A percentile compares a stretch with the other conserved stretches of the same genome.
phyloP scores from a whole-genome alignment of 2,797 vertebrate species.

The Tympanoctomys barrerae region DNA sequence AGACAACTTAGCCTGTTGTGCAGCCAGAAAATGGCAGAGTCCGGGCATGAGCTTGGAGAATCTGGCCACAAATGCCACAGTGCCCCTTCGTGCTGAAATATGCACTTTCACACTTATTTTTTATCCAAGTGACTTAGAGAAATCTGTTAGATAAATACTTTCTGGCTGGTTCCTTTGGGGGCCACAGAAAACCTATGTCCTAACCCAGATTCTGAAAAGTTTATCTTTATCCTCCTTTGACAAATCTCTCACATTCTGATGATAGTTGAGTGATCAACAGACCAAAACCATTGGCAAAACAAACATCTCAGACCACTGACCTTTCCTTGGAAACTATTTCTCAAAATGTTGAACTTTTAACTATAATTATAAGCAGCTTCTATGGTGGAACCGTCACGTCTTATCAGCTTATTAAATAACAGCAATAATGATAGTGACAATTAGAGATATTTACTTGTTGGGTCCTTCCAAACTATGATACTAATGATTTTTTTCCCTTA shows the following conservation, averaged over 20 bases:
- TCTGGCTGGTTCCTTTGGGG: neutral
- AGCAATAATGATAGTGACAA: neutral
- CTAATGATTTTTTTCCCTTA: neutral
- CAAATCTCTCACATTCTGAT: conserved; percentile 11
- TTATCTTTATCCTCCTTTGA: conserved; percentile 46
- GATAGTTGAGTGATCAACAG: neutral
- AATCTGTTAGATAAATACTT: neutral
- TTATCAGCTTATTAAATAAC: neutral
- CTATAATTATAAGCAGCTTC: neutral
- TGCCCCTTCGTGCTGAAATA: accelerated
- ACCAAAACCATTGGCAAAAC: neutral
- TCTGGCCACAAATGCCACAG: too few relatives aligned
- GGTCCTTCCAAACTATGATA: neutral
- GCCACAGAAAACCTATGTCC: neutral
- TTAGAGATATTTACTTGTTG: neutral
- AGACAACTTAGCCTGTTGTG: too few relatives aligned
- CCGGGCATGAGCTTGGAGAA: accelerated
- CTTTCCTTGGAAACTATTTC: conserved; percentile 32
- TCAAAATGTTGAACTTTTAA: neutral
- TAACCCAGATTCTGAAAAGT: neutral
- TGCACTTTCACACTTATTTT: neutral
- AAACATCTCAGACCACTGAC: neutral
- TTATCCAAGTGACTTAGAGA: neutral
- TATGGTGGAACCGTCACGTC: neutral
- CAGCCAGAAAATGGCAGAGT: neutral